A percentile compares a stretch with the other conserved stretches of the same genome.
Conservation (phyloP, 2,797 vertebrate genomes). For the Peromyscus attwateri region DNA sequence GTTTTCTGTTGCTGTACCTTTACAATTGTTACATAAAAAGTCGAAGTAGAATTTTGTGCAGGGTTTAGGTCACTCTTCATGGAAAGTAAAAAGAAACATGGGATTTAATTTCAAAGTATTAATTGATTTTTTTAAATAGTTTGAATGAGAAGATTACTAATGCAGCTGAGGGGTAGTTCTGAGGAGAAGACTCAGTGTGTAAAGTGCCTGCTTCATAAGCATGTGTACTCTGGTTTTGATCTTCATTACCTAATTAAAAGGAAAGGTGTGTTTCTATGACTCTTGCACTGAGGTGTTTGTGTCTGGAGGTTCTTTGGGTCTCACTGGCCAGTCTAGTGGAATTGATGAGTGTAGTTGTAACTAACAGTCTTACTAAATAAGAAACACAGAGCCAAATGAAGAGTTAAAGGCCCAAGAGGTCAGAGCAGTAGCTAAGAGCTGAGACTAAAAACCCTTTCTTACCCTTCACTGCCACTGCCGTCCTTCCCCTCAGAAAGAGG, state of each 20-base stretch:
- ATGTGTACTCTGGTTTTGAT: neutral
- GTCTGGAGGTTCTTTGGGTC: neutral
- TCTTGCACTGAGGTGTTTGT: neutral
- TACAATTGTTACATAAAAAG: neutral
- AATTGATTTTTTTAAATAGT: neutral
- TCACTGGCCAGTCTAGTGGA: neutral
- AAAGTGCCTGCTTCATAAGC: neutral
- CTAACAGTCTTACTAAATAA: no score
- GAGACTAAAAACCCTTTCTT: no score
- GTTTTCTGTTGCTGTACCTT: neutral
- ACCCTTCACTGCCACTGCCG: no score
- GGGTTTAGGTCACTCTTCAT: neutral
- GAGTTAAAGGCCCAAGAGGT: no score
- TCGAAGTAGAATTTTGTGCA: neutral
- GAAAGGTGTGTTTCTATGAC: neutral
- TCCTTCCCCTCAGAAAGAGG: no score
- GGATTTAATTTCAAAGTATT: neutral
- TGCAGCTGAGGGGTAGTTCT: neutral
- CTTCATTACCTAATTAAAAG: no score
- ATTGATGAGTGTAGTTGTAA: neutral
- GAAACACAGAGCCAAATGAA: no score
- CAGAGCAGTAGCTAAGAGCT: no score
- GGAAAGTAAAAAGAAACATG: neutral
- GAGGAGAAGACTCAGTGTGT: neutral
- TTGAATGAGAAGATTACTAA: neutral